Evolutionary conservation across 2,797 vertebrate genomes (phyloP), one percentile per base, ranked within the genome.

Genomic region (Phrynocephalus guinanensis): DNA sequence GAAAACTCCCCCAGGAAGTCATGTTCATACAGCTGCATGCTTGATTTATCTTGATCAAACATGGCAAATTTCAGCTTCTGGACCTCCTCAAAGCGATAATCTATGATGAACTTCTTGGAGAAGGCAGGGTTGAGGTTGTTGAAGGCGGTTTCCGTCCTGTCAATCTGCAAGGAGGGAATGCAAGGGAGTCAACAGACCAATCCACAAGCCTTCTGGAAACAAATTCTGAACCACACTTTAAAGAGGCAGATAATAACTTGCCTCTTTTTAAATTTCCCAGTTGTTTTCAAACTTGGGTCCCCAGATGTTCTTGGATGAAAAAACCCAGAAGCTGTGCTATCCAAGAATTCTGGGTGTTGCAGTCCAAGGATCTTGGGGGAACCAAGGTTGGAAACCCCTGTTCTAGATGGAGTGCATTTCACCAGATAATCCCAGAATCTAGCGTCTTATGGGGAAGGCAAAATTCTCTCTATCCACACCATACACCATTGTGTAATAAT

Each of bases 81-180:
- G 79, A 99, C 97, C 92, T 99, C 98, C 90, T 99, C 99, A 67
- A 99, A 99, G 95, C 98, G 99, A 93, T 99, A 99, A 94, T 99
- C 98, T 2, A 99, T 93, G 67, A 98, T 95, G 44, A 99, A 99
- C 96, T 99, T 99, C 94, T 97, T 98, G 85, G 98, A 98, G 84
- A 99, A 99, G 56, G 98, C 98, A 0, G 99, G 99, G 92, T 99
- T 99, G 95, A 99, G 96, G 95, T 99, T 99, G 96, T 99, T 99
- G 91, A 99, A 93, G 0, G 98, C 98, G 0, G 99, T 99, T 94
- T 99, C 99, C 4, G 99, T 99, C 94, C 99, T 97, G 70, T 98
- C 97, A 0, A 98, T 97, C 99, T 99, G 91, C 50, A 85, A 79
- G 83, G 75, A 90, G 87, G 56, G 33, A 10, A n/a, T 22, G 24